Base-by-base conservation (phyloP, 1,140 invertebrate genomes). In the Tetraneura akinire region DNA sequence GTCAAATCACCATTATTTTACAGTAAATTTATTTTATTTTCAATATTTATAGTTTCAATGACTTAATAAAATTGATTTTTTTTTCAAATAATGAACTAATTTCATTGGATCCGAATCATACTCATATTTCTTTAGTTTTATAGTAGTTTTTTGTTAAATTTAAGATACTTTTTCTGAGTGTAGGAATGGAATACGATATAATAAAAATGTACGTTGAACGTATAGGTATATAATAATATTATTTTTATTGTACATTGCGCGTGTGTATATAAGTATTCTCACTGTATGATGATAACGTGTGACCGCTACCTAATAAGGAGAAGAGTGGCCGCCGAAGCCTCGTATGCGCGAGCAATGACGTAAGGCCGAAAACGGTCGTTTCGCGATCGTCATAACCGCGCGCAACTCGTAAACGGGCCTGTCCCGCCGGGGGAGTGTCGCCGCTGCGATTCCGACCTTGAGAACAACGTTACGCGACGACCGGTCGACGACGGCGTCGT, bases 281-380 rank as follows among this genome's bases (percentile, higher is more conserved):
- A n/a, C n/a, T n/a, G n/a, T n/a, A n/a, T n/a, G n/a, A n/a, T n/a
- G n/a, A n/a, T n/a, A n/a, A n/a, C n/a, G 49, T 57, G 71, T 78
- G 55, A 62, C 55, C 74, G 74, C 23, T 42, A 60, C 74, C 74
- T 62, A 78, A 78, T 78, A 78, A 78, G 74, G 74, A 78, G 74
- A 78, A 78, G 55, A 78, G 37, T 26, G 37, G 26, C 29, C 51
- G 73, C 26, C 45, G 70, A 49, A 16, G 55, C 21, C n/a, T n/a
- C n/a, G 18, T 37, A 37, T 37, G 21, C 26, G 74, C 37, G 74
- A 8, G 21, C 55, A 78, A 78, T 78, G 74, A 62, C 74, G 74
- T 78, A 62, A 76, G 73, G 16, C 70, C 71, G 71, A 78, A 26
- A 26, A 71, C 68, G 64, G 64, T 4, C 29, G 60, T 29, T 26